phyloP scores from a whole-genome alignment of 2,113 vertebrate genomes.

The Lipotes vexillifer region DNA sequence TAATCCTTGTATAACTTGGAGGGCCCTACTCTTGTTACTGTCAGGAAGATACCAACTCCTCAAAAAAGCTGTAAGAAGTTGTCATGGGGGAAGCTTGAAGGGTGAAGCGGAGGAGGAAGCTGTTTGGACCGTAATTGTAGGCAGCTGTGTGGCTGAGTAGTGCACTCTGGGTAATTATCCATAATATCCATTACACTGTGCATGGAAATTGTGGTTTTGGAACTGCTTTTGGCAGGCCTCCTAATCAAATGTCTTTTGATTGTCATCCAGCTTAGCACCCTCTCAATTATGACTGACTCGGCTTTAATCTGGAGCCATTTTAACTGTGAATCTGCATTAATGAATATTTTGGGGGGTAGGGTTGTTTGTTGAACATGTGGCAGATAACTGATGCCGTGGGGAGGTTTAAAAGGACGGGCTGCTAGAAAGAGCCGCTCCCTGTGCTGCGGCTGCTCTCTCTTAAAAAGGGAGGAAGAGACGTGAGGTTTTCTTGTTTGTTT shows the following conservation, averaged over 20 bases:
- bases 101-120: constrained; percentile 76
- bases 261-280: constrained; percentile 57
- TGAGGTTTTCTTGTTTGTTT: background rate
- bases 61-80: constrained; percentile 29
- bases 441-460: background rate
- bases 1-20: background rate
- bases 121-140: constrained; percentile 77
- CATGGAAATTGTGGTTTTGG: constrained; percentile 78
- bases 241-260: constrained; percentile 80
- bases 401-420: constrained; percentile 45
- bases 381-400: constrained; percentile 46
- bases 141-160: constrained; percentile 79
- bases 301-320: constrained; percentile 73
- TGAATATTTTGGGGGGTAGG: constrained; percentile 66
- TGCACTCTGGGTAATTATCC: constrained; percentile 80
- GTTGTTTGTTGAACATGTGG: constrained; percentile 68
- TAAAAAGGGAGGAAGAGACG: background rate
- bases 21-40: background rate
- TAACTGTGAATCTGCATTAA: constrained; percentile 73
- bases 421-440: background rate
- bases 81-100: background rate
- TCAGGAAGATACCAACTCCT: constrained; percentile 52
- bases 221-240: constrained; percentile 78
- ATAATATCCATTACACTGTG: constrained; percentile 72
- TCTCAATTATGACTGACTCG: constrained; percentile 54